These are phyloP conservation scores for Antennarius striatus DNA, from an alignment of 2,113 vertebrate species.

Conservation along the genomic window DNA sequence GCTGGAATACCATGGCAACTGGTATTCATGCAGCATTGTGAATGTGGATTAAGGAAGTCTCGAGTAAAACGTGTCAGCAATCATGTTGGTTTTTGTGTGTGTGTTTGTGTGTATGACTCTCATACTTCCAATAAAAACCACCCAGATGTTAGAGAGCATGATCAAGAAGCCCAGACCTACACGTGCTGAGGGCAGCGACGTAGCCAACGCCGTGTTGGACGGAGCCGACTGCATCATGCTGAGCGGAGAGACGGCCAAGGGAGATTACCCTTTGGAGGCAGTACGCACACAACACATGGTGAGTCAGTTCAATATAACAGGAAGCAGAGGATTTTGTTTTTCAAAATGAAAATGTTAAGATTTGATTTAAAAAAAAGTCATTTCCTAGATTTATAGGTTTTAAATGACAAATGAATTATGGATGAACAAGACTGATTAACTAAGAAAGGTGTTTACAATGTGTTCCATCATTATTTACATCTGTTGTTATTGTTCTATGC, in stretches of 20 bases:
- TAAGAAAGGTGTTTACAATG: background rate
- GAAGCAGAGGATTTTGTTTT: background rate
- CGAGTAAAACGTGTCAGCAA: background rate
- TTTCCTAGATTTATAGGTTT: background rate
- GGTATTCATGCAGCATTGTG: background rate
- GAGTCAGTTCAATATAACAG: constrained; percentile 53
- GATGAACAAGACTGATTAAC: too few species aligned
- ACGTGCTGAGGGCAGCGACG: constrained; percentile 94
- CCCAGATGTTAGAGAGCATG: constrained; percentile 99
- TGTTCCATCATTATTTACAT: background rate
- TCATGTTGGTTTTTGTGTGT: background rate
- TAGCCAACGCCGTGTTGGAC: constrained; percentile 95
- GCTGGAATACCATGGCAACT: too few species aligned
- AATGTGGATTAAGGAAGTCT: background rate
- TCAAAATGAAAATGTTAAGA: background rate
- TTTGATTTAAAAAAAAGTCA: background rate
- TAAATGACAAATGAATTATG: background rate
- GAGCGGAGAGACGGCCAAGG: constrained; percentile 96
- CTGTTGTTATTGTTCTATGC: background rate
- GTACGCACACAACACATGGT: constrained; percentile 98
- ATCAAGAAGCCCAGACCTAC: constrained; percentile 98
- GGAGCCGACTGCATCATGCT: constrained; percentile 99
- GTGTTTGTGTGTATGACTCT: background rate
- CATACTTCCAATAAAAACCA: background rate
- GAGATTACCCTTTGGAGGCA: constrained; percentile 97